These are phyloP conservation scores for Melikaiella ostensackeni DNA, from an alignment of 2,888 invertebrate genomes.

Conservation along the genomic window DNA sequence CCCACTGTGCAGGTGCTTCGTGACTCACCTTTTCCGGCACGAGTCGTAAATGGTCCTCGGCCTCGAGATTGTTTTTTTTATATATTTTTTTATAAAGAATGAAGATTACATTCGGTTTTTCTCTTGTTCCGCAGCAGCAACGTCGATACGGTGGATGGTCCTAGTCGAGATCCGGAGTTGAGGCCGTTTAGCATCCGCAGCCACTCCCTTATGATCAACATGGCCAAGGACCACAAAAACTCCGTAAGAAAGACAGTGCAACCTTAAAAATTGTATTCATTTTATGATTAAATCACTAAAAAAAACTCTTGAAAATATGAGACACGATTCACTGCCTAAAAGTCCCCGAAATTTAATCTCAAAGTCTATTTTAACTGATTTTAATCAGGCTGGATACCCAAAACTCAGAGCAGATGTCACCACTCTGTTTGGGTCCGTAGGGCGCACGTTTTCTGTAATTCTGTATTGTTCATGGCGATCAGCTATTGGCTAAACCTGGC, in stretches of 20 bases:
- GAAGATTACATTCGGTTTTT: conserved; percentile 60
- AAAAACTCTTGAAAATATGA: background rate
- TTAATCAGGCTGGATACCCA: too few relatives aligned
- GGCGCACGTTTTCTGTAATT: too few relatives aligned
- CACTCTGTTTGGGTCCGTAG: too few relatives aligned
- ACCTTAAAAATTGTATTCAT: background rate
- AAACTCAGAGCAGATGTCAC: too few relatives aligned
- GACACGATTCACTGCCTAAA: too few relatives aligned
- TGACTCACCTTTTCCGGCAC: conserved; percentile 49
- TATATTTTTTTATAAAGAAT: background rate
- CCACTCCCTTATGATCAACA: conserved; percentile 75
- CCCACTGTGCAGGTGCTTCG: too few relatives aligned
- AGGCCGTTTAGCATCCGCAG: conserved; percentile 76
- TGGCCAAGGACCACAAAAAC: conserved; percentile 75
- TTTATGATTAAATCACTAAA: too few relatives aligned
- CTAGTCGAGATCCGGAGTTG: conserved; percentile 75
- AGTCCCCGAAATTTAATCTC: too few relatives aligned
- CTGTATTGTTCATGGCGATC: too few relatives aligned
- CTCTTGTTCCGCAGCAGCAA: conserved; percentile 66
- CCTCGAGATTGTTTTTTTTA: background rate
- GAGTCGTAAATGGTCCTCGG: conserved; percentile 37
- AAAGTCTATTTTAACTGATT: too few relatives aligned
- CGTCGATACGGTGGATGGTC: conserved; percentile 76
- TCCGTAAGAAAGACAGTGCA: conserved; percentile 65
- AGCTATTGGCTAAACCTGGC: too few relatives aligned